A percentile compares a stretch with the other conserved stretches of the same genome.
These are phyloP conservation scores for Plemyria rubiginata DNA, from an alignment of 2,888 invertebrate species.

Conservation along the genomic window DNA sequence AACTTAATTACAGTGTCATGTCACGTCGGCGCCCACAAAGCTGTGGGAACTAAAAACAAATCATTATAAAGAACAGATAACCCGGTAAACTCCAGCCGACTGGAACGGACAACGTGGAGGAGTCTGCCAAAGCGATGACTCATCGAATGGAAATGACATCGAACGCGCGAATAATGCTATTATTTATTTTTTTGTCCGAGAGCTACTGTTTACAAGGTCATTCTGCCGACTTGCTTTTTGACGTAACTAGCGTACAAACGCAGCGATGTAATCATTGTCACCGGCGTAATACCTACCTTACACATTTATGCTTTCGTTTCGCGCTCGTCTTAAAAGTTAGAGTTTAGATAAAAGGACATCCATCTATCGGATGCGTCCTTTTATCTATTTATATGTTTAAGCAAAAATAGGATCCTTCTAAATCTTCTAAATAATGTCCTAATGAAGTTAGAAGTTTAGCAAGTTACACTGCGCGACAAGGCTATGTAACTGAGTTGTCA, in stretches of 20 bases:
- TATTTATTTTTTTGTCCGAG: conserved; percentile 46
- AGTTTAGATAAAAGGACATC: no score
- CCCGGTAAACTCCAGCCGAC: conserved; percentile 53
- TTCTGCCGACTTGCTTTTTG: conserved; percentile 51
- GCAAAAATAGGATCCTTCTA: no score
- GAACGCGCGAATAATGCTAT: conserved; percentile 45
- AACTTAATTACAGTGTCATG: conserved; percentile 47
- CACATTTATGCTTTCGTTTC: background rate
- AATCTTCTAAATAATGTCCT: no score
- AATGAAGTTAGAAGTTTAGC: no score
- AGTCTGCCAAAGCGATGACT: conserved; percentile 63
- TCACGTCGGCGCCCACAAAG: conserved; percentile 54
- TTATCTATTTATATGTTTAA: no score
- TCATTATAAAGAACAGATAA: conserved; percentile 65
- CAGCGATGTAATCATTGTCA: conserved; percentile 52
- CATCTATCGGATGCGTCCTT: no score
- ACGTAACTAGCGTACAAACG: conserved; percentile 55
- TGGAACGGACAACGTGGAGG: conserved; percentile 47
- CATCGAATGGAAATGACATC: conserved; percentile 63
- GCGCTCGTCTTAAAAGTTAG: no score
- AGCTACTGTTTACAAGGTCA: conserved; percentile 53
- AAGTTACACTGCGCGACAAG: no score
- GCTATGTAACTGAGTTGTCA: no score
- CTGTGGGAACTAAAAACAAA: conserved; percentile 64
- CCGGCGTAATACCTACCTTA: background rate